These are phyloP conservation scores for Pseudopleuronectes americanus DNA, from an alignment of 2,797 vertebrate species.

Conservation along the genomic window DNA sequence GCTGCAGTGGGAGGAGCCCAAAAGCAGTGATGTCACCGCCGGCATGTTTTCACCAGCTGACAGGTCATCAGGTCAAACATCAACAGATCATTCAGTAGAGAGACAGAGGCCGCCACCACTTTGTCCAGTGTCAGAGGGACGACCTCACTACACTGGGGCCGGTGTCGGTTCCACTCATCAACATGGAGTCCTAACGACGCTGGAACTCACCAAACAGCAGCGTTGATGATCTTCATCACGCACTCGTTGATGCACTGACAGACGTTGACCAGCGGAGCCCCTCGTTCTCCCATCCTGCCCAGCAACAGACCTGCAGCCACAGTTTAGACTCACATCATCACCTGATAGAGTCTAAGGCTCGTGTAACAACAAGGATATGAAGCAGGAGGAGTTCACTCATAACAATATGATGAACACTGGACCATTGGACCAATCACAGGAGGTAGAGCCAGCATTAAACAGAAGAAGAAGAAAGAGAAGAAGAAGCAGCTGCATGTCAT, in stretches of 20 bases:
- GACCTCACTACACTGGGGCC: too few species aligned
- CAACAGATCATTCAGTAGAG: too few species aligned
- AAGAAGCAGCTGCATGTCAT: too few species aligned
- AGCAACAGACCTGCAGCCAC: constrained; percentile 85
- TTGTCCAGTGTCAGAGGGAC: too few species aligned
- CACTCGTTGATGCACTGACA: constrained; percentile 93
- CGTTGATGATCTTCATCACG: constrained; percentile 93
- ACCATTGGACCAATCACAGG: too few species aligned
- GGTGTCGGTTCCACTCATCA: too few species aligned
- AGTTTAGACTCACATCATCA: neutral
- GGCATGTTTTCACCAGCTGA: neutral
- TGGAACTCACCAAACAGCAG: constrained; percentile 88
- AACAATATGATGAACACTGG: too few species aligned
- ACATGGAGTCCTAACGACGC: too few species aligned
- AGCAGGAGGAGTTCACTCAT: too few species aligned
- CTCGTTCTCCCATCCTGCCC: constrained; percentile 91
- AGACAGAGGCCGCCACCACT: too few species aligned
- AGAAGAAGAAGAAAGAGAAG: too few species aligned
- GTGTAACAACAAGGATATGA: neutral
- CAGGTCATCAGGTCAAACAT: constrained; percentile 40
- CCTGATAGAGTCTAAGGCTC: neutral
- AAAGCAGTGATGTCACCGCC: constrained; percentile 18
- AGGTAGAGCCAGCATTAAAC: too few species aligned
- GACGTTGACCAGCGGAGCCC: constrained; percentile 87
- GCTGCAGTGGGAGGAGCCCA: neutral